These are phyloP conservation scores for Cryptomyrus ogoouensis DNA, from an alignment of 2,113 vertebrate genomes.

Conservation along the genomic window DNA sequence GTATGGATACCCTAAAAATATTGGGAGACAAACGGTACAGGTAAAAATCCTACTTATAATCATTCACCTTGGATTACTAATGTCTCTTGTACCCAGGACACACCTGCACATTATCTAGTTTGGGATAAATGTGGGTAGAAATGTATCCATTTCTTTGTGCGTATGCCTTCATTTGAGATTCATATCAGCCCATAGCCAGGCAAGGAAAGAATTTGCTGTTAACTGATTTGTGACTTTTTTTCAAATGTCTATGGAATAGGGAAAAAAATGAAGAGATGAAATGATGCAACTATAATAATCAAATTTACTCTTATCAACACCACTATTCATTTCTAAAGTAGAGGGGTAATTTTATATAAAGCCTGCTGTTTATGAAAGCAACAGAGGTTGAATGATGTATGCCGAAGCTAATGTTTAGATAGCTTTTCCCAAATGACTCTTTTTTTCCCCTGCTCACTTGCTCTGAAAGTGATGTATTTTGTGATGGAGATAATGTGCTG, in stretches of 20 bases:
- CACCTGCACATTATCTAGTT: constrained; percentile 6
- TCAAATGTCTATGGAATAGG: neutral
- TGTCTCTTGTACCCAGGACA: neutral
- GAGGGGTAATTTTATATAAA: constrained; percentile 15
- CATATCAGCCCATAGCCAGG: neutral
- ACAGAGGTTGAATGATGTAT: constrained; percentile 11
- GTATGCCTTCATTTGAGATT: constrained; percentile 2
- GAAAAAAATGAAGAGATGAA: neutral
- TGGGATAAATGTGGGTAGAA: constrained; percentile 1
- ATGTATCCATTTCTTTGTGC: neutral
- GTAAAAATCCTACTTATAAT: neutral
- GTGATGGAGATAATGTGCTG: neutral
- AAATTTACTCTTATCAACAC: constrained; percentile 35
- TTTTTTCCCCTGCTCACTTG: neutral
- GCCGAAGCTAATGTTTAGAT: constrained; percentile 18
- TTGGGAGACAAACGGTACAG: neutral
- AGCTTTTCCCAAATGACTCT: constrained; percentile 19
- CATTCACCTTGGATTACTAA: neutral
- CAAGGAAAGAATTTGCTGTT: neutral
- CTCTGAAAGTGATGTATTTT: neutral
- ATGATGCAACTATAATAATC: constrained; percentile 28
- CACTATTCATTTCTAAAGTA: constrained; percentile 26
- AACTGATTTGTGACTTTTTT: neutral
- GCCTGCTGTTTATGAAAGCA: constrained; percentile 3
- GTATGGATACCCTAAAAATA: neutral